Base-by-base conservation (phyloP, 2,888 invertebrate species). In the Argyra leucocephala region DNA sequence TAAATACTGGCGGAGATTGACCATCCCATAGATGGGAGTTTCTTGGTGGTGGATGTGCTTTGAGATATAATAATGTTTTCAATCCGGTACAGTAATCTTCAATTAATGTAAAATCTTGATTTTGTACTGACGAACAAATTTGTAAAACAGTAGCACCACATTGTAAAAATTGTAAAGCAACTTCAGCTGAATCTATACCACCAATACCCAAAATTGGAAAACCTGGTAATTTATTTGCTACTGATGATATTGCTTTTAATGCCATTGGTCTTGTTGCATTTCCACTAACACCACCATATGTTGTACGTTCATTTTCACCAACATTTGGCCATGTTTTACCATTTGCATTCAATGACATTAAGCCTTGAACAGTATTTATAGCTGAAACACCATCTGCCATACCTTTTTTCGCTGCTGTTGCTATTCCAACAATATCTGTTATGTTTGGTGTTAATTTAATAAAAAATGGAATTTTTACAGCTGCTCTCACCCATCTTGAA, bases 361-460 rank as follows among this genome's bases (percentile, higher is more conserved):
- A 81, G 0, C 96, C 96, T 24, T 93, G 93, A 0, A 99, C 93
- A 0, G 98, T 99, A 79, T 99, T 99, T 66, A 98, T 98, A 0
- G 97, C 96, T 0, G 98, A 93, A 0, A 98, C 97, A 1, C 98
- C 98, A 77, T 88, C 87, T 1, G 98, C 98, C 3, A 90, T 88
- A 65, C 96, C 95, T 81, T 90, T 88, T 73, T 93, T 81, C 0
- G 98, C 98, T 3, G 98, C 98, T 71, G 76, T 81, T 0, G 98
- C 98, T 69, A 99, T 94, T 57, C 82, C 82, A 0, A 91, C 88
- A 63, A 99, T 93, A 69, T 96, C 91, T 0, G 98, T 98, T 26
- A 98, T 96, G 76, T 99, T 99, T 0, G 98, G 98, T 0, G 99
- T 99, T 66, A 99, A 81, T 80, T 99, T 99, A 18, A 97, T 87